A percentile compares a stretch with the other conserved stretches of the same genome.
Evolutionary conservation across 2,113 vertebrate species (phyloP).

Genomic region (Alosa alosa): DNA sequence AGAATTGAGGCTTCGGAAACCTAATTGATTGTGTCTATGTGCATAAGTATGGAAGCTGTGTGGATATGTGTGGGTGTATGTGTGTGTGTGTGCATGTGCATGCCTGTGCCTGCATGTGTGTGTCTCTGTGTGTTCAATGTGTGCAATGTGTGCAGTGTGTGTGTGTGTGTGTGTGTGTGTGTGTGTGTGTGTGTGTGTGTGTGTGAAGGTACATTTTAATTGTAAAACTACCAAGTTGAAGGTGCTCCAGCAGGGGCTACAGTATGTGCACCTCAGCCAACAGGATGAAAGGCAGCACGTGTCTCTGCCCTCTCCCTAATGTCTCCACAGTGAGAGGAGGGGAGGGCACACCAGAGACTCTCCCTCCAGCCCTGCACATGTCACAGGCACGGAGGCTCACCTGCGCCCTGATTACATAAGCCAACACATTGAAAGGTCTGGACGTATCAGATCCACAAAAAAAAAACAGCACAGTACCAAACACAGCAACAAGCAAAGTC

Average conservation of each 20-base stretch:
- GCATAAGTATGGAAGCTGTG: background rate
- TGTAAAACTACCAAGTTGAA: background rate
- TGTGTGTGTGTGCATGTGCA: background rate
- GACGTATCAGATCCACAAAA: background rate
- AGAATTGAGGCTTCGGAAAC: background rate
- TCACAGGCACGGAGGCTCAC: background rate
- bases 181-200: background rate
- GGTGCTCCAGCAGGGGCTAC: background rate
- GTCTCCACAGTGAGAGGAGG: background rate
- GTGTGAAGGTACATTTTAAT: background rate
- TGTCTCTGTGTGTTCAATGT: background rate
- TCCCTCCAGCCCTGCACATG: background rate
- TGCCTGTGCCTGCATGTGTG: background rate
- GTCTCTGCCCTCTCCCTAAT: background rate
- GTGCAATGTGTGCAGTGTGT: background rate
- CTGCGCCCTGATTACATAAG: constrained; percentile 3
- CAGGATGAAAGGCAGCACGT: background rate
- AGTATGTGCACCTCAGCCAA: background rate
- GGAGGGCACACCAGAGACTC: background rate
- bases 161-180: background rate
- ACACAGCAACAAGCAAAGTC: background rate
- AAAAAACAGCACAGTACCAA: background rate
- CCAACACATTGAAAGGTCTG: background rate
- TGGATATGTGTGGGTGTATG: background rate
- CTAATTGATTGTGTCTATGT: background rate